Conservation (phyloP, 2,888 invertebrate species). For the Dryobotodes eremita region DNA sequence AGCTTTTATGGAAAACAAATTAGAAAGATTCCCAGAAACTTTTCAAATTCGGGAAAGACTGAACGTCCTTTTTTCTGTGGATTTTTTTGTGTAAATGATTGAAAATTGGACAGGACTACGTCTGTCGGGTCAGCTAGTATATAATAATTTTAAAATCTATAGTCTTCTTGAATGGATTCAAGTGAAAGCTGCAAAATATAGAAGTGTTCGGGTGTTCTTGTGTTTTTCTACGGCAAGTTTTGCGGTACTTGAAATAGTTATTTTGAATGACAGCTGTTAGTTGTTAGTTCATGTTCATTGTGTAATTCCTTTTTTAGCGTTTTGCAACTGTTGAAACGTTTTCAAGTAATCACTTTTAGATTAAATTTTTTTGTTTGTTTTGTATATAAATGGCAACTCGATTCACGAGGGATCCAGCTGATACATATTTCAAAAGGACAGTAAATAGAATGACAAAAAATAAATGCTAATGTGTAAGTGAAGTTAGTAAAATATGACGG, state of each 20-base stretch:
- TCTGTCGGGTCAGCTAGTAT: not conserved
- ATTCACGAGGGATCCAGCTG: constrained; percentile 21
- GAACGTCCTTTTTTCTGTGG: too few relatives aligned
- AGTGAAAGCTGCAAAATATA: constrained; percentile 71
- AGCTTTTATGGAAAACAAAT: too few relatives aligned
- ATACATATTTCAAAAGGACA: constrained; percentile 50
- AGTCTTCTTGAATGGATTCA: constrained; percentile 54
- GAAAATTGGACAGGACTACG: too few relatives aligned
- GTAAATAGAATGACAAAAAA: constrained; percentile 50
- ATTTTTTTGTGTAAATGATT: too few relatives aligned
- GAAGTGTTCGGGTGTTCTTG: constrained; percentile 63
- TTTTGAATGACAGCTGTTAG: constrained; percentile 28
- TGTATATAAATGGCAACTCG: not conserved
- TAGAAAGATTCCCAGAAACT: too few relatives aligned
- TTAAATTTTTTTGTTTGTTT: constrained; percentile 22
- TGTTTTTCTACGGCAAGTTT: constrained; percentile 59
- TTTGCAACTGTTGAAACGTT: constrained; percentile 5
- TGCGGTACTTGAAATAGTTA: constrained; percentile 33
- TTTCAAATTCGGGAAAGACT: too few relatives aligned
- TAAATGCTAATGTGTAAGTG: constrained; percentile 42
- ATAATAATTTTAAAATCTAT: constrained; percentile 14
- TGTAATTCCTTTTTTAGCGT: constrained; percentile 53
- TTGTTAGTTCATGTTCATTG: constrained; percentile 39
- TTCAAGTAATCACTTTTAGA: not conserved
- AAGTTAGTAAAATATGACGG: constrained; percentile 64